Evolutionary conservation across 2,113 vertebrate species (phyloP).

Genomic region (Girardinichthys multiradiatus): DNA sequence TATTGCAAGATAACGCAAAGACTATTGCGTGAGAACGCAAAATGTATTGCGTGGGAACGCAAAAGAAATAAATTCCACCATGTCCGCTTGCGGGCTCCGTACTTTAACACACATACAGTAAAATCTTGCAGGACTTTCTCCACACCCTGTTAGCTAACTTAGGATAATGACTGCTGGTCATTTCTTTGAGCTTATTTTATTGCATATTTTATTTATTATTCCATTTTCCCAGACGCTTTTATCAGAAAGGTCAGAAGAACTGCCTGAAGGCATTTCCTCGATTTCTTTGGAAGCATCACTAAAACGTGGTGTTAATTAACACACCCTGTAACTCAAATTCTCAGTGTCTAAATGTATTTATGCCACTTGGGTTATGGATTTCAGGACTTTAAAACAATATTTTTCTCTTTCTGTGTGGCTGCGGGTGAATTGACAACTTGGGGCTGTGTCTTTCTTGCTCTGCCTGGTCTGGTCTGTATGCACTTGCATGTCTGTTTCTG

Average conservation of each 20-base stretch:
- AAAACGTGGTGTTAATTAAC: slow-evolving; percentile 27
- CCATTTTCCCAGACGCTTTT: slow-evolving; percentile 14
- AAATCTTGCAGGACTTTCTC: slow-evolving; percentile 19
- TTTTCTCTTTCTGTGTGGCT: slow-evolving; percentile 27
- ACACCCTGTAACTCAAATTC: neutral
- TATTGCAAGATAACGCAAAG: too few species aligned
- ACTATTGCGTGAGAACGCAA: too few species aligned
- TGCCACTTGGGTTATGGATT: slow-evolving; percentile 1
- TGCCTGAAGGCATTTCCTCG: slow-evolving; percentile 22
- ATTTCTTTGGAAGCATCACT: slow-evolving; percentile 9
- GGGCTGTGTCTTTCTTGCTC: slow-evolving; percentile 51
- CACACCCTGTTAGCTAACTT: slow-evolving; percentile 15
- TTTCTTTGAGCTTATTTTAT: slow-evolving; percentile 22
- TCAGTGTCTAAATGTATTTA: neutral
- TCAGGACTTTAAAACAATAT: slow-evolving; percentile 26
- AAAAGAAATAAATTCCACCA: too few species aligned
- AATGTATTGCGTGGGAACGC: too few species aligned
- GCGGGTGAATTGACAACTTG: slow-evolving; percentile 32
- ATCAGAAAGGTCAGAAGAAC: neutral
- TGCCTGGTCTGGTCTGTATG: slow-evolving; percentile 27
- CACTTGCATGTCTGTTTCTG: slow-evolving; percentile 27
- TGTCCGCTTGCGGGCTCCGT: too few species aligned
- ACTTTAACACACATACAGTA: slow-evolving; percentile 17
- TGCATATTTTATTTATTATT: slow-evolving; percentile 31
- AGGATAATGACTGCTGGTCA: slow-evolving; percentile 25